These are phyloP conservation scores for Microcebus jonahi DNA, from an alignment of 2,113 vertebrate species.

Conservation along the genomic window DNA sequence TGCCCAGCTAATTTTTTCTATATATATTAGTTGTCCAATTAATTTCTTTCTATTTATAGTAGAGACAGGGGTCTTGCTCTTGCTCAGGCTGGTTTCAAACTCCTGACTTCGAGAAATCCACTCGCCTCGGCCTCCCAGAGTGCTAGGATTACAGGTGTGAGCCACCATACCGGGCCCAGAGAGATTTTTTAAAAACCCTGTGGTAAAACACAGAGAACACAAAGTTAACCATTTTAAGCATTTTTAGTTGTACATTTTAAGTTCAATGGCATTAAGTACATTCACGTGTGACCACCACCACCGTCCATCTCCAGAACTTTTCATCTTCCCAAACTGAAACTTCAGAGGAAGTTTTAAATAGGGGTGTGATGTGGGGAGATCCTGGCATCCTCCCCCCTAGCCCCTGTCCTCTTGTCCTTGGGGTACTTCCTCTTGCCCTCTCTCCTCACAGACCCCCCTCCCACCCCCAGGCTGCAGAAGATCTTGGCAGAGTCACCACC, in stretches of 20 bases:
- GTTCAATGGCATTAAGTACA: not conserved
- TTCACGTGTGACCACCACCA: not conserved
- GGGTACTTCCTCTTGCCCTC: no score
- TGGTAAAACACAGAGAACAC: not conserved
- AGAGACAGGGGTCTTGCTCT: no score
- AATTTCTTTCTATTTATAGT: no score
- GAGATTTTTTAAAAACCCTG: no score
- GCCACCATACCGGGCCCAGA: not conserved
- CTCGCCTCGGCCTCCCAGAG: no score
- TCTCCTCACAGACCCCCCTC: not conserved
- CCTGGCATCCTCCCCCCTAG: not conserved
- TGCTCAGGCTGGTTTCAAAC: no score
- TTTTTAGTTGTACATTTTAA: not conserved
- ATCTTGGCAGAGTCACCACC: slow-evolving; percentile 82
- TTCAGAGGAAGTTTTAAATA: not conserved
- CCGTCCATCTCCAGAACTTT: not conserved
- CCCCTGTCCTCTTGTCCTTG: not conserved
- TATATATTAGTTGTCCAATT: no score
- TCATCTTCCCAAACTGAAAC: not conserved
- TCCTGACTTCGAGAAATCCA: no score
- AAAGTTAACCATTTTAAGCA: not conserved
- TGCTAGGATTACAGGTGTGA: no score
- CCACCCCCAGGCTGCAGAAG: slow-evolving; percentile 75
- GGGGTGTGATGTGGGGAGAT: not conserved
- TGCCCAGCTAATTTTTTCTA: no score